phyloP scores from a whole-genome alignment of 2,888 invertebrate species.

The Melieria crassipennis region DNA sequence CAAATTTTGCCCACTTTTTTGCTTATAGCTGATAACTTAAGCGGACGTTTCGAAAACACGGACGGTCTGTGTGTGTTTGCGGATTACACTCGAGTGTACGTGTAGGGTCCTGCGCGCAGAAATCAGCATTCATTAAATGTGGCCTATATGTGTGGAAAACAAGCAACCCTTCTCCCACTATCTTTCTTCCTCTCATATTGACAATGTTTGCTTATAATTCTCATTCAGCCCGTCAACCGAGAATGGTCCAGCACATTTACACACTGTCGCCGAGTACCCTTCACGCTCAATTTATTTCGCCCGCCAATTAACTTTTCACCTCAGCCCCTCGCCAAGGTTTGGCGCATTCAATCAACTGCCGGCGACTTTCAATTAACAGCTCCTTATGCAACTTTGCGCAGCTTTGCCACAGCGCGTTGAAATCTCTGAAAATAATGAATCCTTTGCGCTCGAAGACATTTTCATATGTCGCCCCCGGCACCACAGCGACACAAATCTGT shows the following conservation, averaged over 20 bases:
- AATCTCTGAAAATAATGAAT: conserved; percentile 24
- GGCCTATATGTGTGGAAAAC: neutral
- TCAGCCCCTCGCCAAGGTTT: neutral
- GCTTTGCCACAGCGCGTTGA: neutral
- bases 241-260: no score
- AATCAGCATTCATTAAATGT: neutral
- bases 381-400: conserved; percentile 8
- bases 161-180: no score
- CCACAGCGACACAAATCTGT: neutral
- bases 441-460: conserved; percentile 18
- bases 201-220: no score
- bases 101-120: no score
- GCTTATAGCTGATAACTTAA: conserved; percentile 2
- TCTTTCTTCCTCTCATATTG: no score
- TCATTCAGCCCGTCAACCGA: no score
- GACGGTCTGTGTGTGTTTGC: no score
- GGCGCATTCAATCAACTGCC: conserved; percentile 14
- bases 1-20: neutral
- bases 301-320: conserved; percentile 9
- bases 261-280: neutral
- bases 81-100: neutral
- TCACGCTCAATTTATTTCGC: conserved; percentile 19
- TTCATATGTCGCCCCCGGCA: conserved; percentile 12
- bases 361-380: conserved; percentile 24
- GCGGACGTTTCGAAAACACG: no score